Conservation (phyloP, 2,797 vertebrate genomes). For the Toxotes lorentzi region DNA sequence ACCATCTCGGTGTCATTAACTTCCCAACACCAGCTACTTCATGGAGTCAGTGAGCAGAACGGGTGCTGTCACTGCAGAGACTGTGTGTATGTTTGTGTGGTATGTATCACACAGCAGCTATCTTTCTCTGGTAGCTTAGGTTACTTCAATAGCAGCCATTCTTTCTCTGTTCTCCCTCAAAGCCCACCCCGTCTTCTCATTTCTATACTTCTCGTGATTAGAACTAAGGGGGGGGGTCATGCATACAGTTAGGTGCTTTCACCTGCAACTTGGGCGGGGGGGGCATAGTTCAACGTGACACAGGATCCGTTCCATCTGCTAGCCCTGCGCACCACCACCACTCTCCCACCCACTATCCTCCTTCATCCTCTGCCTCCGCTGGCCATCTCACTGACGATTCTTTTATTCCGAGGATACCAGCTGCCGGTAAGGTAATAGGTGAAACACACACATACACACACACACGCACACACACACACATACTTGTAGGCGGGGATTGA, state of each 20-base stretch:
- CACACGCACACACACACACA: conserved; percentile 27
- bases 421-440: conserved; percentile 80
- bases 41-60: conserved; percentile 43
- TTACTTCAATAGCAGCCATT: conserved; percentile 73
- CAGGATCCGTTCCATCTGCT: conserved; percentile 73
- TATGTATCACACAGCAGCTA: conserved; percentile 32
- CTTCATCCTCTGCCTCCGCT: conserved; percentile 47
- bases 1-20: conserved; percentile 60
- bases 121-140: conserved; percentile 57
- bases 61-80: conserved; percentile 21
- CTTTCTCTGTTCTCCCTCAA: conserved; percentile 33
- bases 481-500: conserved; percentile 38
- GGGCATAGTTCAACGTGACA: conserved; percentile 50
- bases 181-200: conserved; percentile 31
- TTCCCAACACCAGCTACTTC: conserved; percentile 28
- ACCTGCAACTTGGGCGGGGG: conserved; percentile 46
- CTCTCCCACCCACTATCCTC: conserved; percentile 48
- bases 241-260: conserved; percentile 66
- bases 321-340: not conserved
- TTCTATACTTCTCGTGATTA: conserved; percentile 61
- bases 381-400: conserved; percentile 49
- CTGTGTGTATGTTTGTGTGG: conserved; percentile 25
- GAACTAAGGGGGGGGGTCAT: conserved; percentile 10
- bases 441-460: conserved; percentile 22
- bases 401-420: conserved; percentile 75